Conservation (phyloP, 2,797 vertebrate genomes). For the Macropus fuliginosus region DNA sequence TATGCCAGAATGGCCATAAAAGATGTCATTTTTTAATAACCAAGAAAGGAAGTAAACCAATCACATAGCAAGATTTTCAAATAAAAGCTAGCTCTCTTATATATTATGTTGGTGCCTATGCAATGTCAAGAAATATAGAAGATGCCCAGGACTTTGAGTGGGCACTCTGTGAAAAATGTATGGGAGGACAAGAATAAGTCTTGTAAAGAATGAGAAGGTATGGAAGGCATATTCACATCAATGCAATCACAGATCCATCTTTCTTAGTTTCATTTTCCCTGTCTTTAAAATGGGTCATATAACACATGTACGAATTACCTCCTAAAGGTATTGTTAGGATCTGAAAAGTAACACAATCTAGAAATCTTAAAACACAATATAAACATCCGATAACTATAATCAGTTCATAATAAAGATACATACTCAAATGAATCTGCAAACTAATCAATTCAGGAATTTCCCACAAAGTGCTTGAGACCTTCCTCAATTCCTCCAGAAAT, state of each 20-base stretch:
- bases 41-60: neutral
- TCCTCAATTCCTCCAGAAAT: neutral
- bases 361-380: neutral
- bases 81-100: neutral
- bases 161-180: neutral
- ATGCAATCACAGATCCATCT: neutral
- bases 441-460: neutral
- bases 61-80: neutral
- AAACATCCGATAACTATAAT: neutral
- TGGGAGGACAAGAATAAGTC: neutral
- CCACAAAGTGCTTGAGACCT: neutral
- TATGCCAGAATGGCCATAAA: neutral
- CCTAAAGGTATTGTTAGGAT: neutral
- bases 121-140: neutral
- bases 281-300: neutral
- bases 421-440: neutral
- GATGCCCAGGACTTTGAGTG: neutral
- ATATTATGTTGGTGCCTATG: neutral
- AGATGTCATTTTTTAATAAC: neutral
- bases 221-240: neutral
- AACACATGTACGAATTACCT: neutral
- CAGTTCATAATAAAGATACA: neutral
- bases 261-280: neutral
- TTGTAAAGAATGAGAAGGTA: neutral
- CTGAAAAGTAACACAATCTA: neutral